A percentile compares a stretch with the other conserved stretches of the same genome.
These are phyloP conservation scores for Cuniculus paca DNA, from an alignment of 2,797 vertebrate species.

Conservation along the genomic window DNA sequence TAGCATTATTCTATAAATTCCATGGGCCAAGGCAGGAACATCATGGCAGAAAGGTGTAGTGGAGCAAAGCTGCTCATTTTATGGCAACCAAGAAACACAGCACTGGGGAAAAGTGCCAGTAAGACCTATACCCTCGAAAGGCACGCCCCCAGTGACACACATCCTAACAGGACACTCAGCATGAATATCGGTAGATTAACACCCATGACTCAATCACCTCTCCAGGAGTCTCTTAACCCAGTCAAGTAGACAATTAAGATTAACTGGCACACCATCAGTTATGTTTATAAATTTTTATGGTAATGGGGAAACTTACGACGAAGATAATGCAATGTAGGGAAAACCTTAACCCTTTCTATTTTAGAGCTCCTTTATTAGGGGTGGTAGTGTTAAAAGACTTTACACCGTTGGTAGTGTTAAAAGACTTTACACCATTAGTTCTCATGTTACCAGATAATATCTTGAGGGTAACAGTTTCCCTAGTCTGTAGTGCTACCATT, in stretches of 20 bases:
- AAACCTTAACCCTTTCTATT: background rate
- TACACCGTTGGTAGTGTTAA: background rate
- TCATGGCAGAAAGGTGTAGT: background rate
- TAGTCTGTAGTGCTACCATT: background rate
- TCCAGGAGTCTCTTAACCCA: background rate
- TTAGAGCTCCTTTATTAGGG: background rate
- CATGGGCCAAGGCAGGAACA: no score
- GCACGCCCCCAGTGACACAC: background rate
- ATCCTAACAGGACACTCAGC: background rate
- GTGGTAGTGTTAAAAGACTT: background rate
- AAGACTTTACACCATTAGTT: background rate
- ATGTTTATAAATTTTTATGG: background rate
- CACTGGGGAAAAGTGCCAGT: background rate
- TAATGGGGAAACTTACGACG: background rate
- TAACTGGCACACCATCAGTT: background rate
- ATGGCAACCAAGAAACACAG: background rate
- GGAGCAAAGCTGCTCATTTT: background rate
- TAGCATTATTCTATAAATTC: background rate
- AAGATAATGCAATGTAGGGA: background rate
- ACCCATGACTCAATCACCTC: background rate
- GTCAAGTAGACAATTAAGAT: background rate
- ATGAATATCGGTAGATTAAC: background rate
- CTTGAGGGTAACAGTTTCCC: background rate
- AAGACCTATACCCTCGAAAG: background rate
- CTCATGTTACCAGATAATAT: background rate